These are phyloP conservation scores for Notocelia uddmanniana DNA, from an alignment of 2,888 invertebrate species.

Conservation along the genomic window DNA sequence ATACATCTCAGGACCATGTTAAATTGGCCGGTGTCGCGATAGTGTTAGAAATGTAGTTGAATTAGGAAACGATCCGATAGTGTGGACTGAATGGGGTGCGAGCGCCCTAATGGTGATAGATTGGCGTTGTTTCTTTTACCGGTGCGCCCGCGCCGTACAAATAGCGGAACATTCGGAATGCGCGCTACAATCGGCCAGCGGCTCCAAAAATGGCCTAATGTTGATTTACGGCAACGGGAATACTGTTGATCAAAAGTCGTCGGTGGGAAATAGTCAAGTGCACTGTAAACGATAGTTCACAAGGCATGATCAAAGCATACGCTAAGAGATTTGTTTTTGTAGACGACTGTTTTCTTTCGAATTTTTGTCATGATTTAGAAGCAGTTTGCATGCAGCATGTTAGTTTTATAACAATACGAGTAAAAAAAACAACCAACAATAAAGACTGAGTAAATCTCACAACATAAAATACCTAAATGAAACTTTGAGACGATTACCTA, in stretches of 20 bases:
- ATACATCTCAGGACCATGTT: slow-evolving; percentile 8
- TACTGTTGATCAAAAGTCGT: slow-evolving; percentile 23
- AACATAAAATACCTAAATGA: background rate
- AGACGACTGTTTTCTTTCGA: background rate
- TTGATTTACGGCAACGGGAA: slow-evolving; percentile 25
- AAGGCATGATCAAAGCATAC: background rate
- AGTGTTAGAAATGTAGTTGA: slow-evolving; percentile 19
- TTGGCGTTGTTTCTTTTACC: slow-evolving; percentile 36
- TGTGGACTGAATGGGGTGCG: slow-evolving; percentile 35
- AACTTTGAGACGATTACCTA: background rate
- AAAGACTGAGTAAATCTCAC: background rate
- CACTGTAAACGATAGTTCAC: slow-evolving; percentile 15
- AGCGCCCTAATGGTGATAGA: slow-evolving; percentile 42
- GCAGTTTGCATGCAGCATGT: too few relatives aligned
- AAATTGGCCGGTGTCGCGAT: slow-evolving; percentile 13
- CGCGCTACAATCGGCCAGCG: slow-evolving; percentile 23
- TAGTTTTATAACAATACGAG: too few relatives aligned
- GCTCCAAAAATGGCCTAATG: slow-evolving; percentile 35
- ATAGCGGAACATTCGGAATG: slow-evolving; percentile 18
- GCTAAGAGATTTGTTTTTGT: background rate
- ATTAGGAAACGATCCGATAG: slow-evolving; percentile 42
- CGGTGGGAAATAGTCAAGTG: slow-evolving; percentile 24
- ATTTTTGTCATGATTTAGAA: background rate
- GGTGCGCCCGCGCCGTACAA: slow-evolving; percentile 6
- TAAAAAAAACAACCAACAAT: too few relatives aligned